These are phyloP conservation scores for Castor canadensis DNA, from an alignment of 2,113 vertebrate genomes.

Conservation along the genomic window DNA sequence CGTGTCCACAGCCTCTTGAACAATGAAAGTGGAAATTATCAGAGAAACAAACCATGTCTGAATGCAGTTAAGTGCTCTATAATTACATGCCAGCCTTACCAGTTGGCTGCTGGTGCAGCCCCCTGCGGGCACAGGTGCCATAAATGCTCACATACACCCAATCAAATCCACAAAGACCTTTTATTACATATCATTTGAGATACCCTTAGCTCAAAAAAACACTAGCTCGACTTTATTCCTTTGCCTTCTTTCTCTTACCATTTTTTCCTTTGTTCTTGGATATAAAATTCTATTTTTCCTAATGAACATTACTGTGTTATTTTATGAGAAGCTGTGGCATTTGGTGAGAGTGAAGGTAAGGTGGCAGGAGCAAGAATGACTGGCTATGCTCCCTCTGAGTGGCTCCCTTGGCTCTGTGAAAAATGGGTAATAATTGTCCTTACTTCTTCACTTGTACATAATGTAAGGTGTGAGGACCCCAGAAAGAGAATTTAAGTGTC, in stretches of 20 bases:
- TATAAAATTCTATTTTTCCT: constrained; percentile 44
- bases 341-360: constrained; percentile 34
- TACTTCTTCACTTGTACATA: constrained; percentile 26
- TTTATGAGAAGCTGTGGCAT: background rate
- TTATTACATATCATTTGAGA: constrained; percentile 45
- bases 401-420: constrained; percentile 2
- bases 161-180: constrained; percentile 74
- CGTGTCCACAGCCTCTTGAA: constrained; percentile 74
- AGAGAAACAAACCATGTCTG: constrained; percentile 77
- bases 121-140: constrained; percentile 75
- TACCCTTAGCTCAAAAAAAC: constrained; percentile 65
- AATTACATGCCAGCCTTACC: constrained; percentile 78
- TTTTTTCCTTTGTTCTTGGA: constrained; percentile 47
- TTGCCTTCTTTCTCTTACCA: background rate
- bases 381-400: constrained; percentile 13
- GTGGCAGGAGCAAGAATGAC: constrained; percentile 25
- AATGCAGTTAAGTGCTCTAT: constrained; percentile 77
- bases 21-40: constrained; percentile 81
- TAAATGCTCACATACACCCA: constrained; percentile 63
- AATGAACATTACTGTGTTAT: background rate
- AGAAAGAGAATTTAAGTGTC: constrained; percentile 74
- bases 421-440: constrained; percentile 57
- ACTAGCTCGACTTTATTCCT: constrained; percentile 39
- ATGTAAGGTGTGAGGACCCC: background rate
- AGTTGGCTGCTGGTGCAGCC: constrained; percentile 73